These are phyloP conservation scores for Mantis religiosa DNA, from an alignment of 2,888 invertebrate species.

Conservation along the genomic window DNA sequence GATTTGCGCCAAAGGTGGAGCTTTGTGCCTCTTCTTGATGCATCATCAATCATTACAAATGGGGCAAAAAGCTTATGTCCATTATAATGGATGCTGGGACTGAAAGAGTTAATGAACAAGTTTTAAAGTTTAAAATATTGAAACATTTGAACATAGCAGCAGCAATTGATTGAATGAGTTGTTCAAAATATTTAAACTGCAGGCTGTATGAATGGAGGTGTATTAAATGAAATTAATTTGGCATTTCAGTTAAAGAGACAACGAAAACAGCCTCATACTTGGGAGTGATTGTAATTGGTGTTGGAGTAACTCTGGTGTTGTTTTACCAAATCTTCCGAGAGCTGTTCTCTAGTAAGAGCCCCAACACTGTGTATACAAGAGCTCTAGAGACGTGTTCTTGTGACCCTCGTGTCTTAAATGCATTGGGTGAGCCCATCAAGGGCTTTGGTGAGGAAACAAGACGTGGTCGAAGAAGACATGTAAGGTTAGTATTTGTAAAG, in stretches of 20 bases:
- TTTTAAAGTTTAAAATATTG: too few species aligned
- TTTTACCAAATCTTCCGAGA: conserved; percentile 82
- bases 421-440: conserved; percentile 85
- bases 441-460: conserved; percentile 84
- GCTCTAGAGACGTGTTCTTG: conserved; percentile 72
- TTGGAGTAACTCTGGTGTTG: conserved; percentile 77
- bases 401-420: conserved; percentile 71
- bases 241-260: conserved; percentile 72
- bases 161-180: too few species aligned
- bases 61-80: too few species aligned
- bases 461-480: conserved; percentile 77
- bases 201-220: too few species aligned
- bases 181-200: too few species aligned
- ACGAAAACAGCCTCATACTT: conserved; percentile 85
- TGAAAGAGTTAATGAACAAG: too few species aligned
- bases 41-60: too few species aligned
- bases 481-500: conserved; percentile 59
- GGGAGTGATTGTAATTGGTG: conserved; percentile 73
- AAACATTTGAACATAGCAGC: too few species aligned
- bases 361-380: conserved; percentile 76
- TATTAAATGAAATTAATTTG: neutral
- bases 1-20: too few species aligned
- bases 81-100: too few species aligned
- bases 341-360: conserved; percentile 82
- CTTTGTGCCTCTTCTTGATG: too few species aligned